Percentiles rank a stretch among this genome's conserved stretches.
These are phyloP conservation scores for Pipistrellus pipistrellus DNA, from an alignment of 2,797 vertebrate genomes.

Conservation along the genomic window DNA sequence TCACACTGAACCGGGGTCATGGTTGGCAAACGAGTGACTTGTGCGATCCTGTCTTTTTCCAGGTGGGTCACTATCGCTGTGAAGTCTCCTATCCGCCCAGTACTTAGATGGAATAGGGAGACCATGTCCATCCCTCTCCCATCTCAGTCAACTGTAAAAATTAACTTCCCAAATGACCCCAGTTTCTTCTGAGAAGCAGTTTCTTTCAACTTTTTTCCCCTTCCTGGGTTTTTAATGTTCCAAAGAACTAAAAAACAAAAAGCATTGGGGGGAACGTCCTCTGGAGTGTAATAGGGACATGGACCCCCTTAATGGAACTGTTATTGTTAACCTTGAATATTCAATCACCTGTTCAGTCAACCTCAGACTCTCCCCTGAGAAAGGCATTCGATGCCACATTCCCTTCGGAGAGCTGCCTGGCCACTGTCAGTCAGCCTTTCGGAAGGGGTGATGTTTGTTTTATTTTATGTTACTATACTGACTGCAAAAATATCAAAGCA, in stretches of 20 bases:
- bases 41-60: background rate
- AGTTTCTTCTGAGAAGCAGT: constrained; percentile 26
- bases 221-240: background rate
- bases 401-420: background rate
- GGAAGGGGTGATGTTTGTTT: background rate
- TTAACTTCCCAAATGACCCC: background rate
- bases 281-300: background rate
- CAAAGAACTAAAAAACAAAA: constrained; percentile 24
- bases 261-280: background rate
- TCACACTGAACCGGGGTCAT: background rate
- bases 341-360: constrained; percentile 36
- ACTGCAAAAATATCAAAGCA: background rate
- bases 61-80: background rate
- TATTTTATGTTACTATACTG: background rate
- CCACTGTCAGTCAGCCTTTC: background rate
- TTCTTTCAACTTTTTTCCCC: background rate
- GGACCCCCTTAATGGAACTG: constrained; percentile 42
- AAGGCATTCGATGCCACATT: background rate
- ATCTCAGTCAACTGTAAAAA: background rate
- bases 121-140: background rate
- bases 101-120: background rate
- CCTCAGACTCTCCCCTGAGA: background rate
- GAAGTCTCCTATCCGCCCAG: background rate
- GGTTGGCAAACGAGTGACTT: background rate
- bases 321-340: constrained; percentile 62